Percentiles rank a stretch among this genome's conserved stretches.
Evolutionary conservation across 64 coral and sea anemone genomes (phyloP).

Genomic region (Dendrophyllia cribrosa): DNA sequence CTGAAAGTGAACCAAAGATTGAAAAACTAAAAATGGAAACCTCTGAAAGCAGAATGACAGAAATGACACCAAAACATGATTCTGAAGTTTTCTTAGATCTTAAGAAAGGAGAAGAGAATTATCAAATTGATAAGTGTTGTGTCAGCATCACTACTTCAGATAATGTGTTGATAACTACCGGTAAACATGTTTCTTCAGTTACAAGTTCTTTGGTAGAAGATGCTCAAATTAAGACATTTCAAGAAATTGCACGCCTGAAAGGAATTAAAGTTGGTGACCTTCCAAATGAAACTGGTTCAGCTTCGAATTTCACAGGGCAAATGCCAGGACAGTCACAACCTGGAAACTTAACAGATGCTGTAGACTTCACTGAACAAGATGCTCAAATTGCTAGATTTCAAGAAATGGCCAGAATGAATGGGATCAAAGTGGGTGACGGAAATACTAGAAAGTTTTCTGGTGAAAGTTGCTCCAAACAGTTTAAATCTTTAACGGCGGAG

Average conservation of each 20-base stretch:
- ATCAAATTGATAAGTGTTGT: not conserved
- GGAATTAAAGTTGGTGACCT: not conserved
- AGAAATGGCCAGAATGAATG: constrained; percentile 28
- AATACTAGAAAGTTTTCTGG: not conserved
- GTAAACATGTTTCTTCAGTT: not conserved
- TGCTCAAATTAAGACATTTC: not conserved
- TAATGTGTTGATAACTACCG: not conserved
- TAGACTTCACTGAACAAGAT: constrained; percentile 8
- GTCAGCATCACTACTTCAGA: not conserved
- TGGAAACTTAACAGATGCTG: not conserved
- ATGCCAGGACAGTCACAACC: not conserved
- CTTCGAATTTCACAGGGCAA: not conserved
- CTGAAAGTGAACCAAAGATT: no score
- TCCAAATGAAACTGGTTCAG: not conserved
- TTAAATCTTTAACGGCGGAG: not conserved
- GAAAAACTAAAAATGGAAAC: no score
- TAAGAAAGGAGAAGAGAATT: not conserved
- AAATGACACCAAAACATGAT: no score
- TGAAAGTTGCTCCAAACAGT: not conserved
- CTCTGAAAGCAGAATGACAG: no score
- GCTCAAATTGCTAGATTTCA: constrained; percentile 31
- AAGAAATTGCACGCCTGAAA: not conserved
- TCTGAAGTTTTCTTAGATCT: no score
- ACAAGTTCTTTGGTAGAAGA: not conserved
- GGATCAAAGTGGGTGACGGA: constrained; percentile 5